phyloP scores from a whole-genome alignment of 1,140 invertebrate species.

The Dinoponera quadriceps region DNA sequence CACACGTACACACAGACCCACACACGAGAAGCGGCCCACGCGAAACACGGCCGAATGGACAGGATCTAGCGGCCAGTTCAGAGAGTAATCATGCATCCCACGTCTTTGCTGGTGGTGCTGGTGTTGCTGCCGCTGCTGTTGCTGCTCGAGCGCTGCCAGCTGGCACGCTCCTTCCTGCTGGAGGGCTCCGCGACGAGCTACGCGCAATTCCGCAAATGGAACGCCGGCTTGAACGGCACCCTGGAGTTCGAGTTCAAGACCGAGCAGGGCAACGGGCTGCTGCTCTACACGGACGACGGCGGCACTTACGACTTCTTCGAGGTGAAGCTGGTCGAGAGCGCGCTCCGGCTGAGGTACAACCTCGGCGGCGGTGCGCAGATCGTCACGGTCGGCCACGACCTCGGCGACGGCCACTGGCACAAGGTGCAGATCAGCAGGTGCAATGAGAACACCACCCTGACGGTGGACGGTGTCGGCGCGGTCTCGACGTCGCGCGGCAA shows the following conservation, averaged over 20 bases:
- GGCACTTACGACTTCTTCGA: slow-evolving; percentile 98
- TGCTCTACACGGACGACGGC: slow-evolving; percentile 97
- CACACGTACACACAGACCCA: background rate
- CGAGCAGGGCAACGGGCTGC: slow-evolving; percentile 93
- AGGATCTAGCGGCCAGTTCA: slow-evolving; percentile 41
- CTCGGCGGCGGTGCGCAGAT: slow-evolving; percentile 94
- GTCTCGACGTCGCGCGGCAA: slow-evolving; percentile 92
- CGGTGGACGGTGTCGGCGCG: slow-evolving; percentile 92
- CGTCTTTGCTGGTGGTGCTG: slow-evolving; percentile 22
- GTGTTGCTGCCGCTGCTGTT: slow-evolving; percentile 56
- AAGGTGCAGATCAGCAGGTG: slow-evolving; percentile 92
- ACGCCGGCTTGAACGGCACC: slow-evolving; percentile 93
- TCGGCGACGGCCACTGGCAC: slow-evolving; percentile 96
- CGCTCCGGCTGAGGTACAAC: slow-evolving; percentile 94
- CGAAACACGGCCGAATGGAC: slow-evolving; percentile 47
- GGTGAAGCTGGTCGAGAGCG: slow-evolving; percentile 96
- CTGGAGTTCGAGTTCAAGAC: slow-evolving; percentile 97
- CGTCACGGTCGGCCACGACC: slow-evolving; percentile 93
- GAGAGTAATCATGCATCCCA: slow-evolving; percentile 59
- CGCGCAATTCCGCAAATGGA: slow-evolving; percentile 96
- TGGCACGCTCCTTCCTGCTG: slow-evolving; percentile 87
- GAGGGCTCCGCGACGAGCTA: slow-evolving; percentile 95
- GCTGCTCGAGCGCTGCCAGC: slow-evolving; percentile 64
- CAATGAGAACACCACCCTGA: slow-evolving; percentile 92
- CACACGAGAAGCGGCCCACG: background rate